Evolutionary conservation across 2,888 invertebrate species (phyloP).

Genomic region (Xanthorhoe spadicearia): DNA sequence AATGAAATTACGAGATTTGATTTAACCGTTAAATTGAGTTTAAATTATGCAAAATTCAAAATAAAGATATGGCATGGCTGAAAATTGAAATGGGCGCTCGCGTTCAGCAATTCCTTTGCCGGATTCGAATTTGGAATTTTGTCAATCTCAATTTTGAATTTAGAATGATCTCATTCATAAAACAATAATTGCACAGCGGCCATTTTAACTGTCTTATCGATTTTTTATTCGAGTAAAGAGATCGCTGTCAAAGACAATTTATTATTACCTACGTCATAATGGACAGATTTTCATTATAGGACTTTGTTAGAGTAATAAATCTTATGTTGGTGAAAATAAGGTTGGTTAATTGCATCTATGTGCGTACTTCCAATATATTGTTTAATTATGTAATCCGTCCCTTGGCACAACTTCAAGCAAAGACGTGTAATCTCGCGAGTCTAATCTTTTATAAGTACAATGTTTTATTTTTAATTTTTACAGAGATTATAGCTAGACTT

Average conservation of each 20-base stretch:
- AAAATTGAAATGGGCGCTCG: not conserved
- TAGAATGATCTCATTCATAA: not conserved
- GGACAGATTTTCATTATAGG: no score
- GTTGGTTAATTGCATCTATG: conserved; percentile 6
- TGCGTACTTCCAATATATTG: conserved; percentile 44
- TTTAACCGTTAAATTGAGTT: not conserved
- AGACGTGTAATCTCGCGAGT: conserved; percentile 64
- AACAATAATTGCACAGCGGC: not conserved
- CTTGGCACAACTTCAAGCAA: conserved; percentile 69
- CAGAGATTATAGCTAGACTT: conserved; percentile 31
- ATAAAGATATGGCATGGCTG: no score
- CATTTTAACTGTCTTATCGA: not conserved
- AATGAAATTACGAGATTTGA: no score
- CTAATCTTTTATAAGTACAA: conserved; percentile 54
- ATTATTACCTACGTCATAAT: no score
- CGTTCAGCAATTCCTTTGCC: not conserved
- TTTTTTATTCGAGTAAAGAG: not conserved
- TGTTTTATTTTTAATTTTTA: conserved; percentile 36
- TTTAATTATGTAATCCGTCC: conserved; percentile 69
- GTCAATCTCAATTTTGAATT: not conserved
- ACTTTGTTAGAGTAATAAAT: not conserved
- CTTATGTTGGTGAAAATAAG: not conserved
- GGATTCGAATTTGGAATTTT: not conserved
- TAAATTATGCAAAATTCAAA: not conserved
- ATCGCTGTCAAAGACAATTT: not conserved